Base-by-base conservation (phyloP, 2,888 invertebrate species). In the Exocentrus adspersus region DNA sequence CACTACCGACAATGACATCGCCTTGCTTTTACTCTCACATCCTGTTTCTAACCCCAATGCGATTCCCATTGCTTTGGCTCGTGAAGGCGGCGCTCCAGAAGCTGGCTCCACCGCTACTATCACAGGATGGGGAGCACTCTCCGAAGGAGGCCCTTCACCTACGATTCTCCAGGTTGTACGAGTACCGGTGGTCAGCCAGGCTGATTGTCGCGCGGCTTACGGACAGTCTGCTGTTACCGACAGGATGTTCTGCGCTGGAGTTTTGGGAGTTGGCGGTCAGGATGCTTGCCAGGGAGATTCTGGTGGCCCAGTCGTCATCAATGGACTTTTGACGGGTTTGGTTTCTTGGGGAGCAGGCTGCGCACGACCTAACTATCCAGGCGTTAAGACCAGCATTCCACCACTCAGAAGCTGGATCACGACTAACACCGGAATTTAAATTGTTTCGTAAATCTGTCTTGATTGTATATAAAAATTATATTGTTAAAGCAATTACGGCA, bases 241-340 rank as follows among this genome's bases (percentile, higher is more conserved):
- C 0, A 82, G 84, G 17, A 87, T 87, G 86, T 84, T 87, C 73
- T 87, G 87, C 56, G 86, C 87, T 0, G 86, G 86, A 1, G 83
- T 84, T 12, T 83, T 84, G 70, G 79, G 73, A 0, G 82, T 83
- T 1, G 84, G 86, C 0, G 84, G 85, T 2, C 84, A 85, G 45
- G 87, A 87, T 73, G 84, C 86, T 52, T 87, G 87, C 59, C 85
- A 87, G 71, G 70, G 70, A 5, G 73, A 72, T 56, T 73, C 73
- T 41, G 73, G 73, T 6, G 72, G 73, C 6, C 70, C 73, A 9
- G 57, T 72, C 9, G 56, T 65, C 5, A 58, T 63, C 10, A 45
- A 56, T 14, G 63, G 65, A 10, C 56, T 45, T 50, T 60, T 68
- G 12, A 9, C 21, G 12, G 68, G 68, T 3, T n/a, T 68, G 2